These are phyloP conservation scores for Trichogramma evanescens DNA, from an alignment of 2,888 invertebrate genomes.

Conservation along the genomic window DNA sequence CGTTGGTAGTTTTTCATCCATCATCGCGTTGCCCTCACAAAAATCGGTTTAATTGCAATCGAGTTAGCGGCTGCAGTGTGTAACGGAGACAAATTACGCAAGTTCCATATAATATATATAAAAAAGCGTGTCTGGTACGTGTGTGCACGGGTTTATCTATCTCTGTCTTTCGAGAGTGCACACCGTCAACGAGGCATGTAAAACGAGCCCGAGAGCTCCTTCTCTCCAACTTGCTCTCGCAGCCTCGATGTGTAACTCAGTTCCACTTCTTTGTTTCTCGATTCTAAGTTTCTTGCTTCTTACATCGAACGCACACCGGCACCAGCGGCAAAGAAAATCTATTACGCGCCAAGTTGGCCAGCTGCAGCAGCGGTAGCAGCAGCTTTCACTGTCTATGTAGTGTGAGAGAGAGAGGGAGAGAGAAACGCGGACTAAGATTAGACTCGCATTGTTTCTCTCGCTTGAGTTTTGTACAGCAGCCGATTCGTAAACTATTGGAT, in stretches of 20 bases:
- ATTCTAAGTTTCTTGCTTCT: not conserved
- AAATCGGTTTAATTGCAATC: constrained; percentile 17
- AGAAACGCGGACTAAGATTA: too few species aligned
- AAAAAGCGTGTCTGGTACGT: constrained; percentile 13
- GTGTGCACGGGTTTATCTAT: not conserved
- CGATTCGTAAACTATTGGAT: too few species aligned
- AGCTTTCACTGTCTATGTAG: too few species aligned
- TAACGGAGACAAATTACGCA: constrained; percentile 11
- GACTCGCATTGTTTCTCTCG: too few species aligned
- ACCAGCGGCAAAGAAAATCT: not conserved
- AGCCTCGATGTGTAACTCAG: constrained; percentile 4
- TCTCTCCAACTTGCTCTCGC: not conserved
- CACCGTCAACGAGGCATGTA: constrained; percentile 7
- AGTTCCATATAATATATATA: not conserved
- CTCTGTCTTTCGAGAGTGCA: too few species aligned
- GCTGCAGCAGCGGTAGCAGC: not conserved
- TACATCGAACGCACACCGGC: constrained; percentile 6
- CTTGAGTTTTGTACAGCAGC: too few species aligned
- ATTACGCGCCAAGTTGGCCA: constrained; percentile 4
- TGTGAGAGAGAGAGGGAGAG: too few species aligned
- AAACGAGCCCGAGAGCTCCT: not conserved
- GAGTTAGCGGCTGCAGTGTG: constrained; percentile 13
- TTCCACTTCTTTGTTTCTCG: constrained; percentile 10
- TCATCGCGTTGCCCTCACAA: not conserved
- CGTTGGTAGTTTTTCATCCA: too few species aligned